phyloP scores from a whole-genome alignment of 1,140 invertebrate species.

The Nasonia longicornis region DNA sequence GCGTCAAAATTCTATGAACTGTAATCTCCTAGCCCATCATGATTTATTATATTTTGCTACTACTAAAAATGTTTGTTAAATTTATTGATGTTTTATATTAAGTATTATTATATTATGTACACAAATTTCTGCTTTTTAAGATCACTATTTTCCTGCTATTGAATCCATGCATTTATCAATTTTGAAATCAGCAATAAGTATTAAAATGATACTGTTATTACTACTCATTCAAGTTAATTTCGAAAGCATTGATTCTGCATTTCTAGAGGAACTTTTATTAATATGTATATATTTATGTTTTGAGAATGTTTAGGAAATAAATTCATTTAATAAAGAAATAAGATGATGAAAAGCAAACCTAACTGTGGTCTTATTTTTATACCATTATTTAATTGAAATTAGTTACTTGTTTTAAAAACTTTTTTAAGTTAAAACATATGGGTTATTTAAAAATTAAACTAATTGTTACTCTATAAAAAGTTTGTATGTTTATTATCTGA shows the following conservation, averaged over 20 bases:
- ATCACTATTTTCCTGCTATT: not conserved
- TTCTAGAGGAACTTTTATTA: not conserved
- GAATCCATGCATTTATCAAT: slow-evolving; percentile 15
- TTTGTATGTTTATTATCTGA: not conserved
- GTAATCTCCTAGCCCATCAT: not conserved
- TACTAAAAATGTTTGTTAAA: not conserved
- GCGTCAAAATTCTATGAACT: not conserved
- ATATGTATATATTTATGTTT: slow-evolving; percentile 2
- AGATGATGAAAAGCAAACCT: too few species aligned
- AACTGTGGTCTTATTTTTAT: too few species aligned
- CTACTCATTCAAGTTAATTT: not conserved
- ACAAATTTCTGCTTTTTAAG: not conserved
- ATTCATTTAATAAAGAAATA: slow-evolving; percentile 5
- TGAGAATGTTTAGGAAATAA: not conserved
- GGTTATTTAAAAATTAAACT: too few species aligned
- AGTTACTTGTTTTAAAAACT: too few species aligned
- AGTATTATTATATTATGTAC: not conserved
- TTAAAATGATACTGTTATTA: slow-evolving; percentile 1
- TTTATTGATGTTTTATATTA: slow-evolving; percentile 16
- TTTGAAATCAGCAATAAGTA: not conserved
- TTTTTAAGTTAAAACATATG: too few species aligned
- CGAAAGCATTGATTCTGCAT: not conserved
- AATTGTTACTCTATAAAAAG: not conserved
- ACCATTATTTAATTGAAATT: too few species aligned
- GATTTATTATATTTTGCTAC: slow-evolving; percentile 44